phyloP scores from a whole-genome alignment of 2,797 vertebrate species.

The Myiotriccus ornatus region DNA sequence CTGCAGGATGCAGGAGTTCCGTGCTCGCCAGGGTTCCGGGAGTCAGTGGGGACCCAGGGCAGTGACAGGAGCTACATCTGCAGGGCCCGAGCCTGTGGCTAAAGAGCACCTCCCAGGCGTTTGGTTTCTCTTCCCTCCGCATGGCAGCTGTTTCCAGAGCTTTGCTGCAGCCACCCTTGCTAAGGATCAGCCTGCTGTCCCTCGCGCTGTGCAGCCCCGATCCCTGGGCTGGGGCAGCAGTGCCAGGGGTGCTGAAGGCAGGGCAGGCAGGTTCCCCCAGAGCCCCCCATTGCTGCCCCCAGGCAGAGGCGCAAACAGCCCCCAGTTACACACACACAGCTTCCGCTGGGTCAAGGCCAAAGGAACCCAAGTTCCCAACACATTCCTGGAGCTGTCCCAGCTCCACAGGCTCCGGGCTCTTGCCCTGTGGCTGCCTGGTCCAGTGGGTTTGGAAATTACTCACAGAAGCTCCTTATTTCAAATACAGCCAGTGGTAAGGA shows the following conservation, averaged over 20 bases:
- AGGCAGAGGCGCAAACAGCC: not conserved
- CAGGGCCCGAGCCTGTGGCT: rapidly evolving
- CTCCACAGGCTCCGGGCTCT: not conserved
- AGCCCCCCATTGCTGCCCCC: not conserved
- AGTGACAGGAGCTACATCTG: rapidly evolving
- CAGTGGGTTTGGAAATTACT: conserved; percentile 63
- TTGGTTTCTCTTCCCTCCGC: not conserved
- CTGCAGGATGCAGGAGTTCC: not conserved
- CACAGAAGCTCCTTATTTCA: conserved; percentile 55
- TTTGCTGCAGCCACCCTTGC: not conserved
- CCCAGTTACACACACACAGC: rapidly evolving
- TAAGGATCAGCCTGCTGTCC: rapidly evolving
- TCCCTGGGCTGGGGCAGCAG: not conserved
- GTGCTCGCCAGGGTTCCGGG: not conserved
- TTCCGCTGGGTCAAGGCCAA: not conserved
- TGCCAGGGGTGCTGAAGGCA: too few species aligned
- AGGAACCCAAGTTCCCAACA: not conserved
- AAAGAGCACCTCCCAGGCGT: not conserved
- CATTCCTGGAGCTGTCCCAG: not conserved
- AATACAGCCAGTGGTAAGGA: conserved; percentile 47
- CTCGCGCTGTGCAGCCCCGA: not conserved
- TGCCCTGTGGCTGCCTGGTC: conserved; percentile 13
- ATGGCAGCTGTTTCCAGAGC: not conserved
- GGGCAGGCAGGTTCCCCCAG: not conserved
- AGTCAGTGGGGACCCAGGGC: not conserved